These are phyloP conservation scores for Montipora cactus DNA, from an alignment of 64 coral and sea anemone genomes.

Conservation along the genomic window DNA sequence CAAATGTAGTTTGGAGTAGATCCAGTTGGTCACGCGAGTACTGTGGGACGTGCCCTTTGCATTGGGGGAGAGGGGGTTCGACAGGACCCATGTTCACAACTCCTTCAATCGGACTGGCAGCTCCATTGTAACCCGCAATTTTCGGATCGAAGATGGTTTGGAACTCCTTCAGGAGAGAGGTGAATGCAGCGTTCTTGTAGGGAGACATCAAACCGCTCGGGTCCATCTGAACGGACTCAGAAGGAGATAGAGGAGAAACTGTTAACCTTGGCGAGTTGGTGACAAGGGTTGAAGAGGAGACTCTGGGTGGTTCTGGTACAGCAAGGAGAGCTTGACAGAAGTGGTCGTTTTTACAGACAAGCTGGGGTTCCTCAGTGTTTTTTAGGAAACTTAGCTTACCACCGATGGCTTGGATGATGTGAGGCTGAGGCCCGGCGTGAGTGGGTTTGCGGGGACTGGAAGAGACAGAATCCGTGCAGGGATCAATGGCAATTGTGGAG, in stretches of 20 bases:
- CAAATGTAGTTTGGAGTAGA: conserved; percentile 32
- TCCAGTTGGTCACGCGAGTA: conserved; percentile 46
- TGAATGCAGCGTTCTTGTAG: neutral
- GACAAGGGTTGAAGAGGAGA: neutral
- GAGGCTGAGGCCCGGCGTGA: conserved; percentile 53
- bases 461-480: conserved; percentile 15
- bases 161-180: conserved; percentile 15
- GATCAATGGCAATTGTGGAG: conserved; percentile 22
- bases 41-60: conserved; percentile 29
- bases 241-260: neutral
- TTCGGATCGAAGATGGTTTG: conserved; percentile 22
- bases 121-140: conserved; percentile 45
- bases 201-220: neutral
- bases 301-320: neutral
- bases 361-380: neutral
- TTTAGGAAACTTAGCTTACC: conserved; percentile 54
- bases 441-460: conserved; percentile 23
- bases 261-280: neutral
- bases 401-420: conserved; percentile 47
- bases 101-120: conserved; percentile 33
- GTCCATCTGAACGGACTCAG: conserved; percentile 3
- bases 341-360: conserved; percentile 42
- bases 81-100: conserved; percentile 52
- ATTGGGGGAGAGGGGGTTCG: neutral
- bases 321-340: conserved; percentile 47